Conservation (phyloP, 1,140 invertebrate species). For the Chironomus striatipennis region DNA sequence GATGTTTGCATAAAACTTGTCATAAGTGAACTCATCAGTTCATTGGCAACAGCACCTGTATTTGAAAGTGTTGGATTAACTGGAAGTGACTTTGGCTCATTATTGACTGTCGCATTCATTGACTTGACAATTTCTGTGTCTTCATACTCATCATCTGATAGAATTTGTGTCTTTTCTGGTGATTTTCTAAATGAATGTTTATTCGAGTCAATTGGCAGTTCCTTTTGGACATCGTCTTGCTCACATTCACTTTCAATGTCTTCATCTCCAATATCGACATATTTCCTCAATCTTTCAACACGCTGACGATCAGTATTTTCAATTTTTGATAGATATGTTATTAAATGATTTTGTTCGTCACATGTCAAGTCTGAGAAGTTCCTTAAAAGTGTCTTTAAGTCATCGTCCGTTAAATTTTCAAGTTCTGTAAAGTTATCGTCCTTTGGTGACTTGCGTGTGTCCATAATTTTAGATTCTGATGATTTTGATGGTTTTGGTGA, state of each 20-base stretch:
- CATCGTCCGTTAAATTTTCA: slow-evolving; percentile 63
- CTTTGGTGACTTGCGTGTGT: background rate
- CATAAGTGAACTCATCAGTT: background rate
- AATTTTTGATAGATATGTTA: slow-evolving; percentile 66
- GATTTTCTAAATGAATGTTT: background rate
- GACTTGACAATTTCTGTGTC: background rate
- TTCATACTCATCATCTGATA: slow-evolving; percentile 1
- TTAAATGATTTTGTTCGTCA: slow-evolving; percentile 69
- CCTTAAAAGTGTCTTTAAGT: slow-evolving; percentile 62
- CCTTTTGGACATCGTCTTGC: background rate
- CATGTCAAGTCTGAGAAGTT: slow-evolving; percentile 68
- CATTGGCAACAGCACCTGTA: background rate
- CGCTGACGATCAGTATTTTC: slow-evolving; percentile 59
- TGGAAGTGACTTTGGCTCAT: background rate
- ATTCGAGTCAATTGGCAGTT: background rate
- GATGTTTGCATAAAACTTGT: background rate
- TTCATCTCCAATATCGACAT: slow-evolving; percentile 49
- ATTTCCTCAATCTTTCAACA: slow-evolving; percentile 59
- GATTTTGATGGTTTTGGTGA: background rate
- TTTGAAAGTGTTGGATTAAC: background rate
- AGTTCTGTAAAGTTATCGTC: slow-evolving; percentile 39
- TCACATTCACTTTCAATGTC: slow-evolving; percentile 25
- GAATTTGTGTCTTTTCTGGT: background rate
- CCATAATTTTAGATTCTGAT: background rate
- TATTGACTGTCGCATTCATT: background rate